phyloP scores from a whole-genome alignment of 1,140 invertebrate genomes.

The Acyrthosiphon pisum region DNA sequence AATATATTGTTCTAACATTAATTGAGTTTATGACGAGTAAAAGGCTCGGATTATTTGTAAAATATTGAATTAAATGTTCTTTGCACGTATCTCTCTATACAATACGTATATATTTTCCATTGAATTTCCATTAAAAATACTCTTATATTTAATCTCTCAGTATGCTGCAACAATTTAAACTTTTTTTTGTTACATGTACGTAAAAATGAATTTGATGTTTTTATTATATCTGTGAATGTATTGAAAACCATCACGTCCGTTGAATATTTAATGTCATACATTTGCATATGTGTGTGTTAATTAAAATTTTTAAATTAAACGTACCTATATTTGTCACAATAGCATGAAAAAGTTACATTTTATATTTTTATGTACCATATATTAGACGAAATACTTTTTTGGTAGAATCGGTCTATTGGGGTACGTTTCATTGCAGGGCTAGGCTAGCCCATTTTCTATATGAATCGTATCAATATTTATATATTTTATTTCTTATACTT shows the following conservation, averaged over 20 bases:
- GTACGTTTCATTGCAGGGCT: neutral
- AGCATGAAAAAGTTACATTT: neutral
- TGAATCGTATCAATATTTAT: neutral
- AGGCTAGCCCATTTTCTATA: neutral
- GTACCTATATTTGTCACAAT: neutral
- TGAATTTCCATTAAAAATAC: neutral
- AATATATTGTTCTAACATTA: neutral
- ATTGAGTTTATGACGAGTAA: slow-evolving; percentile 19
- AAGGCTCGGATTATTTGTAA: neutral
- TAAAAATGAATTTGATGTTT: neutral
- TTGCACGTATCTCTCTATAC: neutral
- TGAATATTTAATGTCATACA: neutral
- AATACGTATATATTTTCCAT: neutral
- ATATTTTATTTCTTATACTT: neutral
- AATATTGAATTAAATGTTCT: slow-evolving; percentile 19
- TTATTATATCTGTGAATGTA: neutral
- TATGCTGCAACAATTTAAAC: neutral
- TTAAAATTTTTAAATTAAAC: neutral
- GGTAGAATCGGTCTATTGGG: neutral
- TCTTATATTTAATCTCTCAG: neutral
- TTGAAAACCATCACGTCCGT: neutral
- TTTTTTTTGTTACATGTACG: neutral
- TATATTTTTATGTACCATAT: neutral
- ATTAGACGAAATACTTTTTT: neutral
- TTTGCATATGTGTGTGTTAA: neutral